Evolutionary conservation across 2,888 invertebrate genomes (phyloP), one percentile per base, ranked within the genome.

Genomic region (Galeruca laticollis): DNA sequence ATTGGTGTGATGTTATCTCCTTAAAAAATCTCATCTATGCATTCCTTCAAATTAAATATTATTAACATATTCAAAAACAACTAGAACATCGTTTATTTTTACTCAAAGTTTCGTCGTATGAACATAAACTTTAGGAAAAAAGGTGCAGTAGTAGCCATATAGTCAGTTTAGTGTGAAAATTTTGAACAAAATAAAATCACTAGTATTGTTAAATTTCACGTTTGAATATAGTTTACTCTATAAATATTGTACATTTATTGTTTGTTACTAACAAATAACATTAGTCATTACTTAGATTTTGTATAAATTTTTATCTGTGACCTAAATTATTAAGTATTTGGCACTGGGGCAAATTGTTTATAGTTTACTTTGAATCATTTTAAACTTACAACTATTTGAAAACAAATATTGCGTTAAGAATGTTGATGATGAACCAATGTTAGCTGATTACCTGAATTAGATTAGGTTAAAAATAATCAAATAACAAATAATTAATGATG

Each of bases 221-320:
- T 26, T 26, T 26, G n/a, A 40, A 40, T 47, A 47, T 8, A 47
- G 0, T 4, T n/a, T 13, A n/a, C 5, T 0, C n/a, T 43, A 43
- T 43, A 43, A n/a, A 43, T 43, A 43, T 13, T 43, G 43, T 43
- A 43, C 43, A 43, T 43, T 43, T 15, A 43, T n/a, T n/a, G n/a
- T n/a, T 47, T 47, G 18, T 47, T 15, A 47, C 47, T 47, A 47
- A 47, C 47, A 47, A 47, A 47, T 47, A 47, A 26, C 26, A 26
- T 6, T 26, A 26, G 26, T 26, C 26, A 26, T 26, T 26, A 26
- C 6, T 26, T 26, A 26, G 3, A 26, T 26, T 26, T 26, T 26
- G 26, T 5, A 5, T 5, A 26, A 26, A 26, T 5, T 37, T 37
- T 37, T 37, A 37, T 13, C 9, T 37, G 0, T 37, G 37, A 37